Percentiles rank a stretch among this genome's conserved stretches.
phyloP scores from a whole-genome alignment of 2,797 vertebrate genomes.

The Anisognathus igniventris region DNA sequence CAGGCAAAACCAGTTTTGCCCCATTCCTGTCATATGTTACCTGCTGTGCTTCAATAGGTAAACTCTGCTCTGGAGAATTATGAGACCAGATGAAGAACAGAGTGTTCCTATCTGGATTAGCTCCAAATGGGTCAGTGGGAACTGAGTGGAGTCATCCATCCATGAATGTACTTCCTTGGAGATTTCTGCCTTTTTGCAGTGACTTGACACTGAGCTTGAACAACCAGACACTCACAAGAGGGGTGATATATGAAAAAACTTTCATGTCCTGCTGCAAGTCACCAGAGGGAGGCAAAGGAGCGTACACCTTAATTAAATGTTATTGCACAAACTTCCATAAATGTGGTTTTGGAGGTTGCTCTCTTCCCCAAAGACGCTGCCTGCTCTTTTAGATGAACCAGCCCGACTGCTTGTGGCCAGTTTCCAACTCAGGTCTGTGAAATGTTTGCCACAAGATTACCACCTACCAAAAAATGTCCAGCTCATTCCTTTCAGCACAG shows the following conservation, averaged over 20 bases:
- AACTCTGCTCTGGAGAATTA: background rate
- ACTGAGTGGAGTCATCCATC: background rate
- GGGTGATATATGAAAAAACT: background rate
- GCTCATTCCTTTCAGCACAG: fast-evolving
- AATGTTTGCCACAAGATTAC: background rate
- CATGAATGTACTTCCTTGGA: background rate
- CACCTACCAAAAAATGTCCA: background rate
- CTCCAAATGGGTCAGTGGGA: conserved; percentile 1
- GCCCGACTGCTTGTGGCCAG: background rate
- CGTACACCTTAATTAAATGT: background rate
- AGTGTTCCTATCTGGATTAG: background rate
- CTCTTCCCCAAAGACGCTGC: background rate
- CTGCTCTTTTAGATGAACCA: background rate
- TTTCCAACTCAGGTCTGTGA: background rate
- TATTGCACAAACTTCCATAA: background rate
- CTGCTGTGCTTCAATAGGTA: conserved; percentile 1
- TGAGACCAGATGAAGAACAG: background rate
- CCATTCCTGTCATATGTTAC: conserved; percentile 4
- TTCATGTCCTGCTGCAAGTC: background rate
- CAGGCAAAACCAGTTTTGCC: conserved; percentile 18
- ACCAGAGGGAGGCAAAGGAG: background rate
- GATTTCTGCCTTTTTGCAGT: background rate
- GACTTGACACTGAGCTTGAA: background rate
- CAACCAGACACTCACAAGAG: background rate
- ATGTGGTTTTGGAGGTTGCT: background rate